Evolutionary conservation across 37 sponge, comb jelly and placozoan genomes (phyloP).

Genomic region (Oscarella lobularis): DNA sequence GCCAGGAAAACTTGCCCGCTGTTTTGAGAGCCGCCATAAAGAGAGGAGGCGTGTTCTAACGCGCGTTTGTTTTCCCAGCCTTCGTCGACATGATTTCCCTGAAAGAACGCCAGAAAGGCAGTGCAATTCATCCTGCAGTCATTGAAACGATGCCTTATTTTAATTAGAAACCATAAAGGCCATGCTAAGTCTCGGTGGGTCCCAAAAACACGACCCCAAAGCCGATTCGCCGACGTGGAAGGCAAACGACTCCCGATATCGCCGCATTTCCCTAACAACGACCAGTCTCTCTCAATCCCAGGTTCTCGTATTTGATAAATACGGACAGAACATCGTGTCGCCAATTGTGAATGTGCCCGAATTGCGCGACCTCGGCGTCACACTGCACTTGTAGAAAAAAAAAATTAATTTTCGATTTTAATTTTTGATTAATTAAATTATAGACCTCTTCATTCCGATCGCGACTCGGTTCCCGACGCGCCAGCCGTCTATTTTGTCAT

Average conservation of each 20-base stretch:
- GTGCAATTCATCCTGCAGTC: too few relatives aligned
- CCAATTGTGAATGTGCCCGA: slow-evolving; percentile 88
- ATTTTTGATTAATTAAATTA: slow-evolving; percentile 9
- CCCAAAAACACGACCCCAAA: slow-evolving; percentile 6
- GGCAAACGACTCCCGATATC: neutral
- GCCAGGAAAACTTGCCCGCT: too few relatives aligned
- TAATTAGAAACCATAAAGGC: slow-evolving; percentile 14
- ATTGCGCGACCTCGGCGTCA: slow-evolving; percentile 77
- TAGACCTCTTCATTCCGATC: slow-evolving; percentile 41
- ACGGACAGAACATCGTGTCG: slow-evolving; percentile 94
- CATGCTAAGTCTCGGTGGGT: slow-evolving; percentile 11
- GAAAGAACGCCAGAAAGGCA: too few relatives aligned
- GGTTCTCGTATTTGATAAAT: slow-evolving; percentile 87
- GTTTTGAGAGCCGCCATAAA: too few relatives aligned
- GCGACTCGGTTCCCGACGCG: slow-evolving; percentile 82
- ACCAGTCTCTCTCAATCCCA: slow-evolving; percentile 11
- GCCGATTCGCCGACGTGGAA: neutral
- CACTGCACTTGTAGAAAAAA: slow-evolving; percentile 65
- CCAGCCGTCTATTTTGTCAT: slow-evolving; percentile 85
- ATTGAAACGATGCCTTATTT: too few relatives aligned
- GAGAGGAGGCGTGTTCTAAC: too few relatives aligned
- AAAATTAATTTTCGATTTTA: slow-evolving; percentile 1
- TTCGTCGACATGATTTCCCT: too few relatives aligned
- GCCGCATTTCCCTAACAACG: neutral
- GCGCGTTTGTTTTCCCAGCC: too few relatives aligned